Percentiles rank a stretch among this genome's conserved stretches.
Evolutionary conservation across 2,113 vertebrate genomes (phyloP).

Genomic region (Boulengeromyrus knoepffleri): DNA sequence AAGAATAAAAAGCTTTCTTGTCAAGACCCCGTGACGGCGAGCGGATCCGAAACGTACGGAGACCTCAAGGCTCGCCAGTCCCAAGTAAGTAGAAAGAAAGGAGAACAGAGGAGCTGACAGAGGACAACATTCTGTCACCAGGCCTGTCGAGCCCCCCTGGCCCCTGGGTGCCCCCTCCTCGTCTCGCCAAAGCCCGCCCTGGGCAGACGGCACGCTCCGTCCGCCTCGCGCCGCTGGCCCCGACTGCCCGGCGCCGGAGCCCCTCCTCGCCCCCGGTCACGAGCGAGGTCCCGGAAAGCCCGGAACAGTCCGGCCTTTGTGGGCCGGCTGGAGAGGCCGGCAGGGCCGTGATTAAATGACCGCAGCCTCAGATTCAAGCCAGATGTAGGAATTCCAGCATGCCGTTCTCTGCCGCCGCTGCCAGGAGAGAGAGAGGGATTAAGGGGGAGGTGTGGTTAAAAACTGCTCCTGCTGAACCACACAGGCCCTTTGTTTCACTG

Average conservation of each 20-base stretch:
- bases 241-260: conserved; percentile 11
- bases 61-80: no score
- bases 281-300: conserved; percentile 49
- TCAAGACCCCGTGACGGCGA: not conserved
- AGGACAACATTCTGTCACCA: not conserved
- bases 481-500: conserved; percentile 10
- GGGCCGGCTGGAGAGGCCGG: conserved; percentile 67
- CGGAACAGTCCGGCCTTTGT: conserved; percentile 71
- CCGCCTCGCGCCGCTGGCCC: not conserved
- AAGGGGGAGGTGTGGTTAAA: conserved; percentile 34
- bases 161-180: not conserved
- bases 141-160: not conserved
- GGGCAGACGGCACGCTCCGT: conserved; percentile 20
- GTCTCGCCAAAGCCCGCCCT: not conserved
- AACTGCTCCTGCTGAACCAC: conserved; percentile 38
- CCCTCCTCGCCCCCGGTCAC: not conserved
- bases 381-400: conserved; percentile 71
- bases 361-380: conserved; percentile 72
- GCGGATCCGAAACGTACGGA: not conserved
- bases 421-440: conserved; percentile 39
- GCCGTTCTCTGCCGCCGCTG: conserved; percentile 55
- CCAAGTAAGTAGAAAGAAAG: not conserved
- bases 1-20: not conserved
- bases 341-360: conserved; percentile 66
- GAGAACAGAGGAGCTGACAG: not conserved